Base-by-base conservation (phyloP, 2,888 invertebrate species). In the Leptinotarsa tumamoca region DNA sequence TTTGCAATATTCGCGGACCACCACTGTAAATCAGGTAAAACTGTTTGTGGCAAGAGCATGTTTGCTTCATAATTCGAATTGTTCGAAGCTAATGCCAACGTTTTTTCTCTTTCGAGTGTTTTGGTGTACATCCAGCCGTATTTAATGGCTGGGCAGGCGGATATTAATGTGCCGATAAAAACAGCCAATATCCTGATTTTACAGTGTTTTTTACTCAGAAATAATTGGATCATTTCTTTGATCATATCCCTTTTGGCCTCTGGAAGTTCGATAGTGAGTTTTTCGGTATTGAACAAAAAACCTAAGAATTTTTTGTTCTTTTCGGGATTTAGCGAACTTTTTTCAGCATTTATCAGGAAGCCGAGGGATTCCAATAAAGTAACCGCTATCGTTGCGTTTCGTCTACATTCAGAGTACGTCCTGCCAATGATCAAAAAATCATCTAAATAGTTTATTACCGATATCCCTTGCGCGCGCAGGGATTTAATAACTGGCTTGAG, bases 91-190 rank as follows among this genome's bases (percentile, higher is more conserved):
- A 54, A 18, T n/a, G 17, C 52, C 7, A 17, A n/a, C 17, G 4
- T 15, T 17, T 58, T 58, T 21, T 58, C 23, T 58, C 58, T 43
- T 43, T 33, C 7, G 2, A 10, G 43, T 43, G 33, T 33, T 10
- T 33, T 43, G 43, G 43, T 43, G 43, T 43, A 43, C 43, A 43
- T 43, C 82, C 84, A 18, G 43, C 43, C 43, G 10, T 43, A 43
- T 43, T 43, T 43, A 43, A 43, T 43, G 43, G 10, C 43, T 43
- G 83, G 84, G 52, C 84, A 84, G 49, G 80, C 81, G 0, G 84
- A 79, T 1, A 78, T 74, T 43, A 85, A 68, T 21, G 66, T 66
- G 7, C 82, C 81, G 33, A 33, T 33, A 10, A 33, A 10, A 33
- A 33, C 10, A 33, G 33, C 43, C 10, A 43, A 10, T 43, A 43